phyloP scores from a whole-genome alignment of 2,888 invertebrate genomes.

The Amphipyra berbera region DNA sequence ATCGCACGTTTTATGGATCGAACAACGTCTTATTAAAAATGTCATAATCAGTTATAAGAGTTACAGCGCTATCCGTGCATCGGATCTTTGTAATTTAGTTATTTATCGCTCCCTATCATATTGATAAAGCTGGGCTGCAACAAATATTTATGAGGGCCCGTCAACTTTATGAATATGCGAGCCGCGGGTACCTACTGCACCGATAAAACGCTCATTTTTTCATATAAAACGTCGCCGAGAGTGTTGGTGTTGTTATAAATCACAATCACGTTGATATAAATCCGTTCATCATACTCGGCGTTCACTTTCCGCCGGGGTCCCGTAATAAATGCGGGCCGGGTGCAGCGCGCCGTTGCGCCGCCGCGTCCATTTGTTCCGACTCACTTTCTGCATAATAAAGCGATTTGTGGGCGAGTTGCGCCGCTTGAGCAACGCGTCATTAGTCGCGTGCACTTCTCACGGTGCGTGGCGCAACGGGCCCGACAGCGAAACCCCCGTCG shows the following conservation, averaged over 20 bases:
- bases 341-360: conserved; percentile 44
- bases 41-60: conserved; percentile 50
- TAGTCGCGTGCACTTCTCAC: conserved; percentile 66
- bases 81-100: conserved; percentile 58
- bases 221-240: conserved; percentile 55
- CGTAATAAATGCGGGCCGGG: conserved; percentile 62
- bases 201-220: conserved; percentile 82
- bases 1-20: conserved; percentile 35
- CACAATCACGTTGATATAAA: conserved; percentile 72
- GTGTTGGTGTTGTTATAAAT: conserved; percentile 64
- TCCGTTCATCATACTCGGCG: conserved; percentile 59
- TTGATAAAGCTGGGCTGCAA: conserved; percentile 66
- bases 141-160: conserved; percentile 74
- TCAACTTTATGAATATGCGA: conserved; percentile 84
- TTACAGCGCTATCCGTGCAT: conserved; percentile 30
- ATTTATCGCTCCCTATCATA: conserved; percentile 64
- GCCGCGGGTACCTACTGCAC: conserved; percentile 61
- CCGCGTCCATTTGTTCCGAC: conserved; percentile 70
- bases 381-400: conserved; percentile 80
- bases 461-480: conserved; percentile 65
- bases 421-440: conserved; percentile 70
- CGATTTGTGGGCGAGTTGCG: conserved; percentile 72
- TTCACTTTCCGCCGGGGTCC: conserved; percentile 69
- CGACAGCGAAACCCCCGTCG: conserved; percentile 68
- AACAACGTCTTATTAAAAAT: conserved; percentile 45